A percentile compares a stretch with the other conserved stretches of the same genome.
These are phyloP conservation scores for Coenonympha arcania DNA, from an alignment of 2,888 invertebrate genomes.

Conservation along the genomic window DNA sequence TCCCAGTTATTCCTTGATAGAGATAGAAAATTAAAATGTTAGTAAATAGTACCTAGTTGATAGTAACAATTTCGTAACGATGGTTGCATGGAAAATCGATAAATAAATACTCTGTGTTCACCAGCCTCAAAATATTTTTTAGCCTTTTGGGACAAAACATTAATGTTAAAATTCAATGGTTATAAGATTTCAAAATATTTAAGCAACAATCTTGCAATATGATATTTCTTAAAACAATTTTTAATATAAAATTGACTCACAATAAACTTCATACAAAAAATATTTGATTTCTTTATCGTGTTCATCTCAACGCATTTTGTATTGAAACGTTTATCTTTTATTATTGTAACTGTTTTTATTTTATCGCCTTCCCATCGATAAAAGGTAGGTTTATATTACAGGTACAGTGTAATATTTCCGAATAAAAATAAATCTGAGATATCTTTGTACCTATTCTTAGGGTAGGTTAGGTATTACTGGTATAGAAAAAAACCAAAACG, in stretches of 20 bases:
- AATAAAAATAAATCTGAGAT: conserved; percentile 2
- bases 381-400: conserved; percentile 5
- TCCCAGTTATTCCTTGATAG: no score
- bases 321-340: conserved; percentile 5
- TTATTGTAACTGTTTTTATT: conserved; percentile 6
- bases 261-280: background rate
- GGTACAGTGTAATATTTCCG: background rate
- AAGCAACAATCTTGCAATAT: background rate
- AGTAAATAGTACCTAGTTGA: no score
- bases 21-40: no score
- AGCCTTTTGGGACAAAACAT: no score
- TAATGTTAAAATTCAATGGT: no score
- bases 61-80: no score
- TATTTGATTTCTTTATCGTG: conserved; percentile 6
- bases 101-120: no score
- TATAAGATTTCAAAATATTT: background rate
- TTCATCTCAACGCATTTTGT: background rate
- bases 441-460: no score
- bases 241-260: background rate
- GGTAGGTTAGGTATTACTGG: no score
- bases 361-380: conserved; percentile 7
- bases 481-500: no score
- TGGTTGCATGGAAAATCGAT: no score
- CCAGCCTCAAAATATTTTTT: no score
- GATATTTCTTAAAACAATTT: background rate